Evolutionary conservation across 2,113 vertebrate genomes (phyloP).

Genomic region (Mobula hypostoma): DNA sequence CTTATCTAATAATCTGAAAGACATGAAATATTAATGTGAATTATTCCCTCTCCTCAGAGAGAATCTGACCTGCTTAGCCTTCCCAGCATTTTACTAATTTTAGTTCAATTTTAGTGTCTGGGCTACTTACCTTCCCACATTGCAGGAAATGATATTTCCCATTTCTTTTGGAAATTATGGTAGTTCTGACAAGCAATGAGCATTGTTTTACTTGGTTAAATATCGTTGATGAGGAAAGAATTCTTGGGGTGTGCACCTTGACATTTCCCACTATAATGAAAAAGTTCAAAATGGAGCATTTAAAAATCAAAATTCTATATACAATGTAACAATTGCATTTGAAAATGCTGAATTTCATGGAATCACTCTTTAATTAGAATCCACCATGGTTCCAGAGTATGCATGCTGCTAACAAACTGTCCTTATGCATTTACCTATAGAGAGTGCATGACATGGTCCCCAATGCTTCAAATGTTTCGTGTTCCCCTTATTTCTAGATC

Average conservation of each 20-base stretch:
- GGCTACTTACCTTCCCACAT: not conserved
- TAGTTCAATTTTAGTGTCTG: not conserved
- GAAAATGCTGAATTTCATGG: not conserved
- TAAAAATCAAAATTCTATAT: not conserved
- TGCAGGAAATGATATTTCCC: not conserved
- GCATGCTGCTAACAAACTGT: not conserved
- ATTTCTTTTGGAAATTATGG: not conserved
- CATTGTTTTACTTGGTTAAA: not conserved
- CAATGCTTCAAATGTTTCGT: not conserved
- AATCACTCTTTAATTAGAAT: not conserved
- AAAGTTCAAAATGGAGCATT: not conserved
- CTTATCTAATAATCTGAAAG: too few species aligned
- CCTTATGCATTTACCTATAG: not conserved
- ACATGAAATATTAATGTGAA: not conserved
- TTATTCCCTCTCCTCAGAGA: not conserved
- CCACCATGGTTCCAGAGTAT: not conserved
- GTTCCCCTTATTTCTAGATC: not conserved
- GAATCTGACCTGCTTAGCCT: not conserved
- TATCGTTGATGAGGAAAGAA: not conserved
- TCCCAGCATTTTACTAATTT: not conserved
- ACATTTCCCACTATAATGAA: not conserved
- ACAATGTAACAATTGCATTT: not conserved
- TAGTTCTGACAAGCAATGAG: not conserved
- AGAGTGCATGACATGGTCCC: not conserved
- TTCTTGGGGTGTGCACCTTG: not conserved